phyloP scores from a whole-genome alignment of 1,140 invertebrate genomes.

The Macrocentrus cingulum region DNA sequence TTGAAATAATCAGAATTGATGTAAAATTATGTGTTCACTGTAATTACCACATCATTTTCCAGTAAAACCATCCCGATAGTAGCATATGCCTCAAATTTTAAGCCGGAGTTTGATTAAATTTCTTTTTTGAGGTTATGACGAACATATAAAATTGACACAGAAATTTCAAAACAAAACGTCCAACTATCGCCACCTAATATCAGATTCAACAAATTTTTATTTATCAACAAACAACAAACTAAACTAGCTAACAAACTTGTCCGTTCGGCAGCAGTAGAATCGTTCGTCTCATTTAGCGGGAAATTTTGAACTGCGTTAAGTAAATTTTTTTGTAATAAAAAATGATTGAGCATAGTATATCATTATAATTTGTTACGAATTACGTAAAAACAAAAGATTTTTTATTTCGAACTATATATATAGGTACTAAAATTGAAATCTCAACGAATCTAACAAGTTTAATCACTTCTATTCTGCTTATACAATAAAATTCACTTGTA shows the following conservation, averaged over 20 bases:
- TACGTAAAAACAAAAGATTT: too few species aligned
- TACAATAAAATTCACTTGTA: too few species aligned
- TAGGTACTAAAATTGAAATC: too few species aligned
- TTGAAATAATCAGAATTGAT: conserved; percentile 19
- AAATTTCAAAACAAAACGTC: not conserved
- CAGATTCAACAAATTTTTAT: not conserved
- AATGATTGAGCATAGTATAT: too few species aligned
- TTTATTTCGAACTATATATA: too few species aligned
- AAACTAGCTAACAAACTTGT: not conserved
- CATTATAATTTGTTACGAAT: too few species aligned
- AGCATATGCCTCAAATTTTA: conserved; percentile 45
- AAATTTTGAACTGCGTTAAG: too few species aligned
- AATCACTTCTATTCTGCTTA: too few species aligned
- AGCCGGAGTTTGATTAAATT: not conserved
- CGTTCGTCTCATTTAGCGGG: too few species aligned
- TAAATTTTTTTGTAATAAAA: too few species aligned
- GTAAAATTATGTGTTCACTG: too few species aligned
- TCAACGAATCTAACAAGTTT: too few species aligned
- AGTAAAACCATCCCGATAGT: conserved; percentile 64
- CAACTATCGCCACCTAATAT: conserved; percentile 10
- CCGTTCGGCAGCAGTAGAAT: not conserved
- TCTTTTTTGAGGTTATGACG: not conserved
- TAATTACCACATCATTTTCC: conserved; percentile 67
- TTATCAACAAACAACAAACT: conserved; percentile 3
- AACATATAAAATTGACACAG: not conserved